A percentile compares a stretch with the other conserved stretches of the same genome.
Conservation (phyloP, 2,113 vertebrate genomes). For the Tringa solitaria region DNA sequence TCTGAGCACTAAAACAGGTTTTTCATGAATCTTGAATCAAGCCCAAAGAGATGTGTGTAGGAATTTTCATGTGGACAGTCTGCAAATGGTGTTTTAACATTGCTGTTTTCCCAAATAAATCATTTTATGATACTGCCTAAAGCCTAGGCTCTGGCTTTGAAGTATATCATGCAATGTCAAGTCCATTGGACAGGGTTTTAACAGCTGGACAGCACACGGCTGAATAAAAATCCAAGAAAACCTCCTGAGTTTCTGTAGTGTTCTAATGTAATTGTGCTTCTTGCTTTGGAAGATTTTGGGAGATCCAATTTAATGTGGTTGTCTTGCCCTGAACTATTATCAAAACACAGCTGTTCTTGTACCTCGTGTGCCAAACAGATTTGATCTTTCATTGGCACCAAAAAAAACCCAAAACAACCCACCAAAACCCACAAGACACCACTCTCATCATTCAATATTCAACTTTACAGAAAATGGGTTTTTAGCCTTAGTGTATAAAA, state of each 20-base stretch:
- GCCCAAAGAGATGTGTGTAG: fast-evolving
- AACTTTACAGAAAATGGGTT: not conserved
- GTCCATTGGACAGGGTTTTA: not conserved
- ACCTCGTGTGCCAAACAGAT: not conserved
- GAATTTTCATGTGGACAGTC: not conserved
- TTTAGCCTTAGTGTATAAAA: not conserved
- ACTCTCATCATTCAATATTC: not conserved
- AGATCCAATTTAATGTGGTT: not conserved
- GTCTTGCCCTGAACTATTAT: not conserved
- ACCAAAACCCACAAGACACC: not conserved
- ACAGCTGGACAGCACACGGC: not conserved
- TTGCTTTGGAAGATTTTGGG: not conserved
- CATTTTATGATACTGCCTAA: not conserved
- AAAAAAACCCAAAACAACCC: no score
- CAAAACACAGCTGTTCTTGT: not conserved
- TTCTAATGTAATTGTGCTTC: not conserved
- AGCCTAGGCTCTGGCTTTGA: not conserved
- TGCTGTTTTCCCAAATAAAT: not conserved
- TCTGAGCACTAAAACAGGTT: not conserved
- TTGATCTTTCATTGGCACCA: not conserved
- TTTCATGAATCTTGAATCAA: not conserved
- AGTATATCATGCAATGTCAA: not conserved
- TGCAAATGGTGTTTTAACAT: not conserved
- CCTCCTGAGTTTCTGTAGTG: fast-evolving
- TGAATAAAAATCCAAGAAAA: not conserved